Percentiles rank a stretch among this genome's conserved stretches.
Evolutionary conservation across 2,113 vertebrate species (phyloP).

Genomic region (Pomatorhinus ruficollis): DNA sequence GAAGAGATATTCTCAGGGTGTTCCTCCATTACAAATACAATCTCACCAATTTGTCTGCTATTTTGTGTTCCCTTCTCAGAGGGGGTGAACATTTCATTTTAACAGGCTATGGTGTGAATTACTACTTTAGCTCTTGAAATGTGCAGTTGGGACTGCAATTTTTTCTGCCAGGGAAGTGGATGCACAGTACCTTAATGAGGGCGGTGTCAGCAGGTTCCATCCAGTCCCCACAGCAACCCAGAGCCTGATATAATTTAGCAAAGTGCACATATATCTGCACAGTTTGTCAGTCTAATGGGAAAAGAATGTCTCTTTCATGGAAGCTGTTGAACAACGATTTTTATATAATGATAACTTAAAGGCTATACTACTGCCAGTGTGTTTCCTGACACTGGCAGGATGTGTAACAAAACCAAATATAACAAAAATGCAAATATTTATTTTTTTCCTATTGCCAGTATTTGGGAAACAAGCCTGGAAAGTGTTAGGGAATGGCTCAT

Average conservation of each 20-base stretch:
- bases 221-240: neutral
- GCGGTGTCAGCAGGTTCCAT: neutral
- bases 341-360: neutral
- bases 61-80: constrained; percentile 1
- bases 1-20: neutral
- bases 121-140: neutral
- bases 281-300: neutral
- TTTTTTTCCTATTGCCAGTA: constrained; percentile 57
- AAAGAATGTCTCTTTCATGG: neutral
- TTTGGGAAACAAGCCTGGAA: constrained; percentile 45
- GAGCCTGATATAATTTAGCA: neutral
- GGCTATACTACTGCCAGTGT: neutral
- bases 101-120: neutral
- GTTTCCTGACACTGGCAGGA: neutral
- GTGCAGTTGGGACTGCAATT: neutral
- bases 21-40: neutral
- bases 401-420: constrained; percentile 1
- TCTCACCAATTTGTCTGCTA: neutral
- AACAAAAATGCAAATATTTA: constrained; percentile 62
- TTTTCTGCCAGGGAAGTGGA: neutral
- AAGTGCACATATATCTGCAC: neutral
- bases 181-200: neutral
- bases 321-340: neutral
- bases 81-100: neutral
- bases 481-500: constrained; percentile 37